Conservation (phyloP, 2,797 vertebrate genomes). For the Mionectes olivaceus region DNA sequence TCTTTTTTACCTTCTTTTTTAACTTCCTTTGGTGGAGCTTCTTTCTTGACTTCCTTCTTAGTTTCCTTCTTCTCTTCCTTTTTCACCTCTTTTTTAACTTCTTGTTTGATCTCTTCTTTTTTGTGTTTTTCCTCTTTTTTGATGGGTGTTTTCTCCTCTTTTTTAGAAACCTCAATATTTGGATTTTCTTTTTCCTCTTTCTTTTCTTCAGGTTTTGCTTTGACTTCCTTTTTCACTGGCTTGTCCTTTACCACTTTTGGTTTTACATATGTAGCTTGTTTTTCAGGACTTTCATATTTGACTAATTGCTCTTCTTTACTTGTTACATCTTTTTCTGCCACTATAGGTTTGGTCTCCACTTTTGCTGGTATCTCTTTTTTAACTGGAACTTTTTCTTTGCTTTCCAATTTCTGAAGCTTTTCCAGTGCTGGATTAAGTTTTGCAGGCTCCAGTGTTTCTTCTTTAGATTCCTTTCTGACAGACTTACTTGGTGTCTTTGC, state of each 20-base stretch:
- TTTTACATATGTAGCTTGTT: neutral
- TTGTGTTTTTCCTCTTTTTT: neutral
- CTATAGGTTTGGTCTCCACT: neutral
- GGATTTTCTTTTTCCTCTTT: neutral
- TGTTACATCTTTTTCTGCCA: neutral
- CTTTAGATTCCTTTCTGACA: neutral
- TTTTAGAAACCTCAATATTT: neutral
- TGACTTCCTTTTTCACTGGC: neutral
- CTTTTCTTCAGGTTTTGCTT: neutral
- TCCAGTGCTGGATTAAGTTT: neutral
- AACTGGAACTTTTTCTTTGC: neutral
- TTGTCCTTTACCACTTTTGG: neutral
- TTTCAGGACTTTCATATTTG: neutral
- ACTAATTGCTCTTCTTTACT: neutral
- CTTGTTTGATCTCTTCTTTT: neutral
- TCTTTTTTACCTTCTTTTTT: conserved; percentile 91
- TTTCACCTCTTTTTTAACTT: neutral
- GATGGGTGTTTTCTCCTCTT: neutral
- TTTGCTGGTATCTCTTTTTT: neutral
- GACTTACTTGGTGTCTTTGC: neutral
- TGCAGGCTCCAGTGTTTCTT: neutral
- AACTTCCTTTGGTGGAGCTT: conserved; percentile 69
- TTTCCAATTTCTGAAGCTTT: neutral
- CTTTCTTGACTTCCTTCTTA: conserved; percentile 88
- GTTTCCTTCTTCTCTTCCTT: conserved; percentile 86